Percentiles rank a stretch among this genome's conserved stretches.
These are phyloP conservation scores for Loxodonta africana DNA, from an alignment of 2,113 vertebrate genomes.

Conservation along the genomic window DNA sequence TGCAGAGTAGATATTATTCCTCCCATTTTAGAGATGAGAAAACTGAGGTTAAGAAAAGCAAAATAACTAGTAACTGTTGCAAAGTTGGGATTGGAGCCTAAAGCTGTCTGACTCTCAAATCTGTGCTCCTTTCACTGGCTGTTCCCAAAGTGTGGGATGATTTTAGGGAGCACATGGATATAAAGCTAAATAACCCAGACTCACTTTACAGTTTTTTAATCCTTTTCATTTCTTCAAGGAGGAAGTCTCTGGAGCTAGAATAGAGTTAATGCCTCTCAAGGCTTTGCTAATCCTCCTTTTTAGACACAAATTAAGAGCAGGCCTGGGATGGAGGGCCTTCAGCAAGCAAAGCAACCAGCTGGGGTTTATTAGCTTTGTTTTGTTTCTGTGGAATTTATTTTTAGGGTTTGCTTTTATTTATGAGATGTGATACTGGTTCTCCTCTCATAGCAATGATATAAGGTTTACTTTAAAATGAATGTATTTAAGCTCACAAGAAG, in stretches of 20 bases:
- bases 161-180: not conserved
- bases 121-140: not conserved
- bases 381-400: slow-evolving; percentile 61
- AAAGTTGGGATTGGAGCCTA: not conserved
- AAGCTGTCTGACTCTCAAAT: not conserved
- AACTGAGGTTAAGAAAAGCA: slow-evolving; percentile 38
- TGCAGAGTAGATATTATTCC: not conserved
- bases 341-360: not conserved
- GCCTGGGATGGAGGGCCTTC: not conserved
- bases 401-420: slow-evolving; percentile 71
- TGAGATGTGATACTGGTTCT: slow-evolving; percentile 66
- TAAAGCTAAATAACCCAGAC: not conserved
- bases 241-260: slow-evolving; percentile 38
- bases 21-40: slow-evolving; percentile 8
- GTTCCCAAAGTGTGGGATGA: not conserved
- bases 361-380: not conserved
- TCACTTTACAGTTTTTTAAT: not conserved
- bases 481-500: slow-evolving; percentile 19
- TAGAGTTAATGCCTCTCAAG: slow-evolving; percentile 47
- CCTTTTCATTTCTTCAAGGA: slow-evolving; percentile 15
- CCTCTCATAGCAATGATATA: not conserved
- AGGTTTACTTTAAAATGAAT: slow-evolving; percentile 18
- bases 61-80: not conserved
- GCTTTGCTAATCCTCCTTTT: not conserved
- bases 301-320: slow-evolving; percentile 59